A percentile compares a stretch with the other conserved stretches of the same genome.
Conservation (phyloP, 2,888 invertebrate genomes). For the Aphelenchoides bicaudatus region DNA sequence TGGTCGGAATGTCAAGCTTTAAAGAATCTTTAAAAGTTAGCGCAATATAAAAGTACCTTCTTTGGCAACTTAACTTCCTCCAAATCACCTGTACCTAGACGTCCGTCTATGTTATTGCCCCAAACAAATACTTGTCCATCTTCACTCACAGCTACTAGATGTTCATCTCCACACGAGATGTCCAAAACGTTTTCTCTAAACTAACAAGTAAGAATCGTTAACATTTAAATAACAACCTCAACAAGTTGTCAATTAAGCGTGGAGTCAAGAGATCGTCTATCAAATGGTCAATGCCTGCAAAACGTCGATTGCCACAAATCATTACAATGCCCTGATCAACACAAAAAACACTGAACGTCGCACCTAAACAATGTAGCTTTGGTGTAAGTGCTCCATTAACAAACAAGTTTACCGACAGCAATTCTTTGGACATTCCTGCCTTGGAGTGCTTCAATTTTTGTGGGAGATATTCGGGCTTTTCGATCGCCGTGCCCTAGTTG, state of each 20-base stretch:
- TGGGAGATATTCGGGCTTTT: conserved; percentile 66
- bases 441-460: conserved; percentile 67
- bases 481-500: conserved; percentile 67
- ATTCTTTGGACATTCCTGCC: conserved; percentile 68
- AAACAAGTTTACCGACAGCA: conserved; percentile 30
- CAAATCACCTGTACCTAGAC: conserved; percentile 67
- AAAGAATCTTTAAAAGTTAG: conserved; percentile 4
- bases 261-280: conserved; percentile 63
- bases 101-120: conserved; percentile 67
- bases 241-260: conserved; percentile 65
- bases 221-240: conserved; percentile 34
- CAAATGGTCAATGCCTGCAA: conserved; percentile 60
- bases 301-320: conserved; percentile 70
- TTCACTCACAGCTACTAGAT: conserved; percentile 69
- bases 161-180: conserved; percentile 69
- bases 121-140: conserved; percentile 70
- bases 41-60: conserved; percentile 22
- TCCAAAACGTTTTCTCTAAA: conserved; percentile 68
- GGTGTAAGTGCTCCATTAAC: neutral
- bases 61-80: conserved; percentile 62
- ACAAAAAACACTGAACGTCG: conserved; percentile 69
- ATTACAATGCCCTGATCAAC: conserved; percentile 71
- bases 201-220: neutral
- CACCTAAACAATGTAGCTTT: conserved; percentile 20
- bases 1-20: conserved; percentile 43